A percentile compares a stretch with the other conserved stretches of the same genome.
phyloP scores from a whole-genome alignment of 2,888 invertebrate species.

The Carpatolechia fugitivella region DNA sequence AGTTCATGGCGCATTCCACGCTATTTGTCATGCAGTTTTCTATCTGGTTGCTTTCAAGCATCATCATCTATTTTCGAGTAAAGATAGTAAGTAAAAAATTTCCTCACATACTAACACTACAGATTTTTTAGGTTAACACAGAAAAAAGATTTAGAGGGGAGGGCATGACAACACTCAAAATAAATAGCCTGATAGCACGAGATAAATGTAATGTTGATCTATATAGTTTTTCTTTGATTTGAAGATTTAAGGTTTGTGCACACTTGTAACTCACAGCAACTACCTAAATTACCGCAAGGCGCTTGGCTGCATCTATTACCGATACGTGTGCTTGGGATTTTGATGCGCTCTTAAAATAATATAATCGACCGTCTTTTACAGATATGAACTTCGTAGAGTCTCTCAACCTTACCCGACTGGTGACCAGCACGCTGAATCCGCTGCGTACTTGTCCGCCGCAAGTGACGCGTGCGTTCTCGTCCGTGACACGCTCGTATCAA shows the following conservation, averaged over 20 bases:
- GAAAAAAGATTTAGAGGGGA: no score
- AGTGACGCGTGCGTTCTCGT: constrained; percentile 89
- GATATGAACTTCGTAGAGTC: constrained; percentile 89
- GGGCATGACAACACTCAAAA: no score
- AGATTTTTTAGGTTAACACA: no score
- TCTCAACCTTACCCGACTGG: constrained; percentile 90
- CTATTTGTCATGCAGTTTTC: constrained; percentile 94
- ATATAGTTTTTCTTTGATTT: no score
- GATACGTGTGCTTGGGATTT: no score
- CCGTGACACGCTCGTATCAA: constrained; percentile 90
- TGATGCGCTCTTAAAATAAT: no score
- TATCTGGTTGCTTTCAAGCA: constrained; percentile 95
- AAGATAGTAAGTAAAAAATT: constrained; percentile 86
- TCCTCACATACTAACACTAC: not conserved
- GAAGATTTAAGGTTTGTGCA: no score
- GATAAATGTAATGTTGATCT: no score
- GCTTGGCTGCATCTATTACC: no score
- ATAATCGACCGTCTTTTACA: constrained; percentile 57
- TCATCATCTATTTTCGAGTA: constrained; percentile 86
- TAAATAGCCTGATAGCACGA: no score
- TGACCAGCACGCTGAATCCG: constrained; percentile 93
- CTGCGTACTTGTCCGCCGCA: constrained; percentile 88
- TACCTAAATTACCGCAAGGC: no score
- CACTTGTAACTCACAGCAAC: no score
- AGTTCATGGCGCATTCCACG: constrained; percentile 93